Percentiles rank a stretch among this genome's conserved stretches.
Conservation (phyloP, 2,113 vertebrate genomes). For the Pelobates fuscus region DNA sequence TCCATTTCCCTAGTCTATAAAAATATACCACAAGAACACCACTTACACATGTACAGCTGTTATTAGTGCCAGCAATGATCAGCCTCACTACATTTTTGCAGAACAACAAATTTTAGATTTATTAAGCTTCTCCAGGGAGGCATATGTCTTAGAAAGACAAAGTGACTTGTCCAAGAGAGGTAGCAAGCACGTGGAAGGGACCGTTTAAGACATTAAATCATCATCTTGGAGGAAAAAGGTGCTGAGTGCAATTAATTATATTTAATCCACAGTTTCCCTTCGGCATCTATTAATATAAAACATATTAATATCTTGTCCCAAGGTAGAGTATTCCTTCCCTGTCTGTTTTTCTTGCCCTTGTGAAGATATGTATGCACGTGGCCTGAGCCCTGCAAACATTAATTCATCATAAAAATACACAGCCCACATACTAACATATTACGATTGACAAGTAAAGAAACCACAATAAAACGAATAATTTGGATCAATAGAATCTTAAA, state of each 20-base stretch:
- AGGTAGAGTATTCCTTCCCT: not conserved
- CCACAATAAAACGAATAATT: not conserved
- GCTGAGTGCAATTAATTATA: not conserved
- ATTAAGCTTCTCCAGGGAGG: constrained; percentile 29
- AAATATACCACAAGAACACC: constrained; percentile 10
- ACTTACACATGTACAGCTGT: constrained; percentile 17
- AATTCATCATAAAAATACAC: not conserved
- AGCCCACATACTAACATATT: not conserved
- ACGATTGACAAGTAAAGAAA: not conserved
- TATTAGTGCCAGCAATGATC: constrained; percentile 27
- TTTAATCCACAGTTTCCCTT: constrained; percentile 9
- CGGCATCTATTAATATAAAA: not conserved
- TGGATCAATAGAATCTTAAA: too few relatives aligned
- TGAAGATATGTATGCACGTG: not conserved
- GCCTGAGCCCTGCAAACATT: not conserved
- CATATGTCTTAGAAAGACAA: constrained; percentile 25
- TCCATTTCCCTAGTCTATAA: constrained; percentile 15
- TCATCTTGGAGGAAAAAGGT: not conserved
- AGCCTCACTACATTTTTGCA: constrained; percentile 41
- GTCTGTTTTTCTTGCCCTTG: constrained; percentile 11
- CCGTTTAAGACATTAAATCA: constrained; percentile 12
- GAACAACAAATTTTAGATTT: constrained; percentile 38
- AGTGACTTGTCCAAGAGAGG: constrained; percentile 4
- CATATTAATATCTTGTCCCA: constrained; percentile 12
- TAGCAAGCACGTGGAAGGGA: not conserved